Evolutionary conservation across 2,888 invertebrate genomes (phyloP), one percentile per base, ranked within the genome.

Genomic region (Habroteleia sp.): DNA sequence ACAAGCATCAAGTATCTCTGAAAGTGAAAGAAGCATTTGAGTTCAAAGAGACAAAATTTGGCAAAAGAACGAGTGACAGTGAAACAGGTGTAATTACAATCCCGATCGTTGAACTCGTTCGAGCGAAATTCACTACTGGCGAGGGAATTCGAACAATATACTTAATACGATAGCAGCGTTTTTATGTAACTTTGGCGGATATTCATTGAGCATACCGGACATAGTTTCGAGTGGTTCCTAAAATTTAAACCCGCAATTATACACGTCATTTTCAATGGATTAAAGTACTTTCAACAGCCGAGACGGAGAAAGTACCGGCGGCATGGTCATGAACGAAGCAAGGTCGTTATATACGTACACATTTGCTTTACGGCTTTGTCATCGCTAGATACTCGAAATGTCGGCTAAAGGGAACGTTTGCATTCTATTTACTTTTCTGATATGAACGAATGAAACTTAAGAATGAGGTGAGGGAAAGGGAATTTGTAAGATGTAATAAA

Each of bases 231-330:
- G 54, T 23, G 39, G 44, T 62, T 54, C 23, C 54, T 50, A 46
- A 62, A 62, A 39, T 41, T 54, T 10, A 25, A 46, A 52, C 54
- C 39, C 13, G 33, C 62, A 71, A 71, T 66, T 66, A 66, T 66
- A 48, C 27, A 27, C 56, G 23, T 48, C 56, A 50, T 56, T 68
- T 16, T 29, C 68, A 48, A 58, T 20, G 46, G 71, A 71, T 71
- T 65, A 73, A 65, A 50, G 72, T 42, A 65, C 52, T 73, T 62
- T 58, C 58, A 27, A 13, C 56, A 31, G 44, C 35, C 7, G 46
- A 54, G 60, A n/a, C 62, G 25, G 72, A 58, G 72, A 73, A 73
- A 73, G 72, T 73, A 65, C 65, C 56, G 50, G 29, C 17, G 50
- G 58, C 52, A 65, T 50, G 58, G 58, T 73, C 65, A 41, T 42